Evolutionary conservation across 2,797 vertebrate species (phyloP).

Genomic region (Sphenopsis melanotis): DNA sequence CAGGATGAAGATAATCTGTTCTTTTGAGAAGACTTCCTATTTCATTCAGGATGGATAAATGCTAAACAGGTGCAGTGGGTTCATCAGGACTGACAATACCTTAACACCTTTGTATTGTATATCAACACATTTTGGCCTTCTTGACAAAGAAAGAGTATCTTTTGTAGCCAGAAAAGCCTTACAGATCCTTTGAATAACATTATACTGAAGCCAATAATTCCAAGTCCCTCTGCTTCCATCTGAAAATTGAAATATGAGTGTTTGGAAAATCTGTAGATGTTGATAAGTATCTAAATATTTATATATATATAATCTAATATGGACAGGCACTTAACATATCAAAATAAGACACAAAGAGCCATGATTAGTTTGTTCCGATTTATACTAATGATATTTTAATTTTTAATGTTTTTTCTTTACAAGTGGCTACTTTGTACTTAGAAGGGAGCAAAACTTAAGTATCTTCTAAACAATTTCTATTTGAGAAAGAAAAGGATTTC

Average conservation of each 20-base stretch:
- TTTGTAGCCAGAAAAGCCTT: background rate
- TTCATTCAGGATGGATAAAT: background rate
- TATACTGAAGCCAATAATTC: background rate
- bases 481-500: background rate
- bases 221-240: background rate
- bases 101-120: background rate
- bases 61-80: background rate
- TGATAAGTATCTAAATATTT: background rate
- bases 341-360: background rate
- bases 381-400: background rate
- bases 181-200: background rate
- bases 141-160: background rate
- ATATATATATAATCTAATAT: background rate
- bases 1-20: background rate
- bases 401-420: background rate
- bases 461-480: background rate
- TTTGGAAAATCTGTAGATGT: background rate
- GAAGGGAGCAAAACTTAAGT: background rate
- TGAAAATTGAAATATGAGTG: background rate
- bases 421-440: background rate
- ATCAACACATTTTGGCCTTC: background rate
- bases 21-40: background rate
- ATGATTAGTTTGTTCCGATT: background rate
- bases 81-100: background rate
- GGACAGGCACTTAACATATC: background rate